Evolutionary conservation across 2,888 invertebrate genomes (phyloP), one percentile per base, ranked within the genome.

Genomic region (Dioctria rufipes): DNA sequence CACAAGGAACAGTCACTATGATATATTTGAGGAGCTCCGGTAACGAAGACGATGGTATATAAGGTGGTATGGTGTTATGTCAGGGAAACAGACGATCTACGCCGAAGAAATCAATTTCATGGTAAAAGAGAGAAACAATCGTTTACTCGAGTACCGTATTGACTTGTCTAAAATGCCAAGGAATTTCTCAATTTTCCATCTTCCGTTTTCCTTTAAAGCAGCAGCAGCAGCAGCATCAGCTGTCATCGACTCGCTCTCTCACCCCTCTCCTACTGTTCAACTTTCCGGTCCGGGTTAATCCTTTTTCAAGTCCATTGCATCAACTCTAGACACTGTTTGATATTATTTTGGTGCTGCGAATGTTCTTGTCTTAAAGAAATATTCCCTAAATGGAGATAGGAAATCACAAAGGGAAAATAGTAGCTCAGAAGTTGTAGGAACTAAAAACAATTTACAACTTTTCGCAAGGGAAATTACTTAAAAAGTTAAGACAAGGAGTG

Each of bases 371-470:
- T 25, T 13, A 5, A 5, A 25, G n/a, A 61, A 39, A 6, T 8
- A 13, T 25, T 8, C 43, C 58, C 43, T 8, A 73, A 73, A 58
- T 73, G 54, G 42, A 73, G 73, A 73, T 13, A 54, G 60, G 11
- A n/a, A 58, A 54, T 25, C 60, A 54, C 9, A 8, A 51, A 25
- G 25, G 25, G 25, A 25, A 25, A 49, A 69, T 39, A 58, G n/a
- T 58, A 73, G 42, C 73, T 73, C 58, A 58, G 58, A 73, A 73
- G 73, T 73, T 73, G 25, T 25, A 58, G 42, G 51, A 73, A 60
- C 60, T 73, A 39, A 73, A 67, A 73, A 73, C 73, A 73, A 73
- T 73, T 73, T 73, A 58, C 54, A 73, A 73, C 58, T 60, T 73
- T 49, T 54, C 42, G 5, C 4, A 54, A 60, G 58, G 60, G 42